Conservation (phyloP, 2,888 invertebrate genomes). For the Bombylius major region DNA sequence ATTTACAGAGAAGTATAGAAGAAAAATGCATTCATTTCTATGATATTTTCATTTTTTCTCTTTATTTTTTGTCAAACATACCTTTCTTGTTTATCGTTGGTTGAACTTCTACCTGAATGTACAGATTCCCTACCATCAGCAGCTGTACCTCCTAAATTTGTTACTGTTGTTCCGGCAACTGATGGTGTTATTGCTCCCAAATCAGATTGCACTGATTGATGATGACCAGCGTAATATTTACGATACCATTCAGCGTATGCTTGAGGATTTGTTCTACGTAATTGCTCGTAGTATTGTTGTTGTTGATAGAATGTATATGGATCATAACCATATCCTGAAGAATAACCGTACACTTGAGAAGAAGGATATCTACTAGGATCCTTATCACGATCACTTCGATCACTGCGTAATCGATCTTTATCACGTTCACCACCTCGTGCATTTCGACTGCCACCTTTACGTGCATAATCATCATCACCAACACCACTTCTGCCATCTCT, state of each 20-base stretch:
- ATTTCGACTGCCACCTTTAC: conserved; percentile 27
- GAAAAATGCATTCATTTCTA: too few relatives aligned
- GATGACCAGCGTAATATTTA: conserved; percentile 44
- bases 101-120: conserved; percentile 73
- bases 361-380: conserved; percentile 20
- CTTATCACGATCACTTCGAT: conserved; percentile 13
- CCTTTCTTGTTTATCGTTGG: conserved; percentile 52
- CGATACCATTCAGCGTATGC: conserved; percentile 68
- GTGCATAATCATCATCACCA: conserved; percentile 18
- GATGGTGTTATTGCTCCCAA: neutral
- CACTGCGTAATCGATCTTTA: conserved; percentile 13
- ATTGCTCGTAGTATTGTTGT: conserved; percentile 60
- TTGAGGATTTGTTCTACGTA: conserved; percentile 63
- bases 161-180: conserved; percentile 20
- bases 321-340: conserved; percentile 36
- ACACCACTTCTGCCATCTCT: conserved; percentile 7
- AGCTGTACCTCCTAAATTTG: conserved; percentile 14
- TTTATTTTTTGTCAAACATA: conserved; percentile 28
- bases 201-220: conserved; percentile 14
- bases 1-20: too few relatives aligned
- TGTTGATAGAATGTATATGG: conserved; percentile 44
- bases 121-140: conserved; percentile 60
- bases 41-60: neutral
- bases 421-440: conserved; percentile 25
- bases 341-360: conserved; percentile 20